Conservation (phyloP, 2,113 vertebrate species). For the Mastomys natalensis region DNA sequence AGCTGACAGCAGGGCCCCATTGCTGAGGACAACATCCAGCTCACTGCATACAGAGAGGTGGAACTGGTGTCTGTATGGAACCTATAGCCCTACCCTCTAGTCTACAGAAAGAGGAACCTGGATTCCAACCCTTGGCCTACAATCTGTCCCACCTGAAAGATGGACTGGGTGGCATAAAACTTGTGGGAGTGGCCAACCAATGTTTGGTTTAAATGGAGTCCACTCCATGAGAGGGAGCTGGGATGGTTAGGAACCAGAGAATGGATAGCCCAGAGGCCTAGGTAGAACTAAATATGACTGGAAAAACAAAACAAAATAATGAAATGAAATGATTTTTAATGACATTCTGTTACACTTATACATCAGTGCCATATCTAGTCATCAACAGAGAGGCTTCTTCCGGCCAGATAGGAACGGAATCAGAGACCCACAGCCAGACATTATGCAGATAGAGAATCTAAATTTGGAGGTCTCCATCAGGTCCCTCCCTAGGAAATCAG, state of each 20-base stretch:
- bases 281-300: neutral
- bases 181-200: neutral
- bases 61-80: neutral
- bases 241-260: neutral
- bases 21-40: neutral
- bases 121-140: neutral
- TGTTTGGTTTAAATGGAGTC: neutral
- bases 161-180: neutral
- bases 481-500: neutral
- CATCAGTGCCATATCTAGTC: neutral
- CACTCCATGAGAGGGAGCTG: neutral
- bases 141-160: neutral
- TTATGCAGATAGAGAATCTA: neutral
- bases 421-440: neutral
- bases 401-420: neutral
- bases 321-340: neutral
- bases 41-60: neutral
- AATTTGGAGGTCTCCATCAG: neutral
- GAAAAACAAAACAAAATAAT: neutral
- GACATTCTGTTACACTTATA: neutral
- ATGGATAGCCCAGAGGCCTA: neutral
- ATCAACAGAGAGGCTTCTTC: neutral
- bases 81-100: neutral
- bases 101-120: neutral
- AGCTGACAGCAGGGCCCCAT: neutral